Evolutionary conservation across 2,888 invertebrate species (phyloP), one percentile per base, ranked within the genome.

Genomic region (Phasia obesa): DNA sequence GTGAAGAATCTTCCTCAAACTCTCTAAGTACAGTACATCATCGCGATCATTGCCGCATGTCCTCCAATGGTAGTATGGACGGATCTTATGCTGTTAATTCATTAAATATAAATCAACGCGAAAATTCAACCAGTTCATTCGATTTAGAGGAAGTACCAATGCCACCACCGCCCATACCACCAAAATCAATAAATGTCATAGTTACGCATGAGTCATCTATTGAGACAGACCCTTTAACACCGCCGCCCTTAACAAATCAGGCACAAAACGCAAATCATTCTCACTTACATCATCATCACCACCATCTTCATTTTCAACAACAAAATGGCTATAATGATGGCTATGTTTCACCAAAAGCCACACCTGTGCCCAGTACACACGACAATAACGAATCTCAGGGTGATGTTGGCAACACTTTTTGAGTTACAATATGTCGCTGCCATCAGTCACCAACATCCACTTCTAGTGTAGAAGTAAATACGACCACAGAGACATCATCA

Each of bases 401-500:
- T 84, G 89, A 89, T 60, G 70, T 76, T 89, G 89, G 89, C 87
- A 86, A 88, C 90, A 88, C 89, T 90, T 90, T 89, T 89, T 89
- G 89, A 89, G 89, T 88, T 88, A 88, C 89, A 89, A 89, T 89
- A 87, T 89, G 89, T 90, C 90, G 89, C 90, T 89, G 89, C 88
- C 90, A 89, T 88, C 89, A 88, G 83, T 88, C 85, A 62, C 73
- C 84, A 67, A 79, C 84, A 82, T 78, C 81, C 44, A 78, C 84
- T 70, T 81, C 87, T 74, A 74, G 80, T 85, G 23, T 86, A 84
- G 23, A 75, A 84, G 15, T 49, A 65, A 44, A 78, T 84, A 87
- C 67, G 60, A 78, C 31, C 82, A 87, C 57, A 62, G 82, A 42
- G 25, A 71, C 80, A 75, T 78, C 84, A 73, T 84, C 81, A 55